phyloP scores from a whole-genome alignment of 2,888 invertebrate genomes.

The Athrips mouffetella region DNA sequence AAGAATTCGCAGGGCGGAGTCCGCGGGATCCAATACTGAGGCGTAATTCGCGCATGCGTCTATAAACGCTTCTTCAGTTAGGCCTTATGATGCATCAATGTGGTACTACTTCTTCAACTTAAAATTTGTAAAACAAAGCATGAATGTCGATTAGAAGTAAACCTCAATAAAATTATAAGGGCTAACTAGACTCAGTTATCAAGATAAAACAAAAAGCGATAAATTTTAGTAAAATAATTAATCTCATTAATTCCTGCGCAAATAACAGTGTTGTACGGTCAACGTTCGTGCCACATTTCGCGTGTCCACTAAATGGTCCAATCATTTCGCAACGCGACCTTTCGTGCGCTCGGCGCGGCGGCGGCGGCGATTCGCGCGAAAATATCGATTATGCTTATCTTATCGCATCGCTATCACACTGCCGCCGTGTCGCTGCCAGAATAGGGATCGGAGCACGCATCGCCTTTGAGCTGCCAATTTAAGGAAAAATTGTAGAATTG shows the following conservation, averaged over 20 bases:
- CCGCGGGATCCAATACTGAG: constrained; percentile 57
- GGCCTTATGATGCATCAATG: too few species aligned
- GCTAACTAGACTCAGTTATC: neutral
- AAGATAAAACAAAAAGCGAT: neutral
- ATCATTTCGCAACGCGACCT: constrained; percentile 67
- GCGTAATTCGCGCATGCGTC: constrained; percentile 59
- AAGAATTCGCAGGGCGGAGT: constrained; percentile 60
- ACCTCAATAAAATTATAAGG: too few species aligned
- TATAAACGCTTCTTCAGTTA: neutral
- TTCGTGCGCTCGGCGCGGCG: constrained; percentile 49
- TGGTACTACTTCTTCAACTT: too few species aligned
- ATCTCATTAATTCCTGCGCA: constrained; percentile 2
- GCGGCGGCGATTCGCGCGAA: constrained; percentile 68
- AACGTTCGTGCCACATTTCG: constrained; percentile 38
- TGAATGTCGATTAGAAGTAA: too few species aligned
- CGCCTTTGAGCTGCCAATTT: neutral
- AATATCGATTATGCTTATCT: constrained; percentile 44
- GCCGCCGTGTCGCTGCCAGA: neutral
- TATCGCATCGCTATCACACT: constrained; percentile 33
- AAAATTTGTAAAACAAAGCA: too few species aligned
- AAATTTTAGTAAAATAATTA: constrained; percentile 3
- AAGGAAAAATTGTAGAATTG: neutral
- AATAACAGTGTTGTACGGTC: constrained; percentile 24
- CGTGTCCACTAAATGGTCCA: constrained; percentile 39
- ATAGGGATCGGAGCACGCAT: constrained; percentile 5